Evolutionary conservation across 2,113 vertebrate species (phyloP).

Genomic region (Jaculus jaculus): DNA sequence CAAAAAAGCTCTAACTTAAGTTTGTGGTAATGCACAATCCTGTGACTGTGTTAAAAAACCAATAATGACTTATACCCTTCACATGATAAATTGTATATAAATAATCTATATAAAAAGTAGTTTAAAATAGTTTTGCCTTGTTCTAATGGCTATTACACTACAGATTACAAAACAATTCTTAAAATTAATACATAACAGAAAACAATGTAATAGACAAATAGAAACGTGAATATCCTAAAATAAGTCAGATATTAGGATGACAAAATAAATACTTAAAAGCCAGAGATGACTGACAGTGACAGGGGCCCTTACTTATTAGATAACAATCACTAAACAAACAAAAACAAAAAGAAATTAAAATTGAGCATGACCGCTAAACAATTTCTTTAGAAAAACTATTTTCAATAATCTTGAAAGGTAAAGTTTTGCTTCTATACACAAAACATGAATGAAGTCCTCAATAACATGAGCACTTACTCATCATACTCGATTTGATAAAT

Average conservation of each 20-base stretch:
- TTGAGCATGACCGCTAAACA: constrained; percentile 34
- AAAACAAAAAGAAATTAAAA: constrained; percentile 49
- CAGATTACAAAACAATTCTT: neutral
- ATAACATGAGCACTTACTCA: constrained; percentile 94
- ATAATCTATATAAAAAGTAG: constrained; percentile 32
- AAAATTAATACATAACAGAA: constrained; percentile 4
- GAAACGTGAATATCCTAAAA: constrained; percentile 40
- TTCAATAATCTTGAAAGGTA: constrained; percentile 66
- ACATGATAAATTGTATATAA: neutral
- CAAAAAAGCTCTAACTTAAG: constrained; percentile 12
- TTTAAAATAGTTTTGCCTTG: constrained; percentile 19
- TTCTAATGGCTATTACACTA: constrained; percentile 14
- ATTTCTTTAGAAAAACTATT: constrained; percentile 70
- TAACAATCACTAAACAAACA: constrained; percentile 34
- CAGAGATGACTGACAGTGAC: constrained; percentile 25
- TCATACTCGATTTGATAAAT: constrained; percentile 99
- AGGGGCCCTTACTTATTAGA: constrained; percentile 32
- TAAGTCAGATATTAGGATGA: constrained; percentile 7
- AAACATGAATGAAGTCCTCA: constrained; percentile 81
- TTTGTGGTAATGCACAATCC: neutral
- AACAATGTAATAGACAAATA: constrained; percentile 1
- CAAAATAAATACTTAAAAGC: constrained; percentile 31
- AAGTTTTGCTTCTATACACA: constrained; percentile 78
- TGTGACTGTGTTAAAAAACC: neutral
- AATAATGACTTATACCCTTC: neutral